phyloP scores from a whole-genome alignment of 1,140 invertebrate genomes.

The Grapholita molesta region DNA sequence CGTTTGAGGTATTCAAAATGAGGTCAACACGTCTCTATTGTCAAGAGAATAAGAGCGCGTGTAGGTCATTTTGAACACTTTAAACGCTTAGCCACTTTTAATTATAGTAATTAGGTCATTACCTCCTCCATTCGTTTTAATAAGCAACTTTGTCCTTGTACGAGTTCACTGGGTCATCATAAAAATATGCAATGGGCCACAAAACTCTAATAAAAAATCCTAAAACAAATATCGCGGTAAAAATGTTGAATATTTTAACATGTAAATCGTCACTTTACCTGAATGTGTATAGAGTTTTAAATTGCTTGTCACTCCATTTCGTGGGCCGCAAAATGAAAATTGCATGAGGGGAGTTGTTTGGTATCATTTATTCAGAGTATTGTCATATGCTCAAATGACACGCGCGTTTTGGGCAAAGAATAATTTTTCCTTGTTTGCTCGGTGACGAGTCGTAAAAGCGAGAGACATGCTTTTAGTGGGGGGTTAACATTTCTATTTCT shows the following conservation, averaged over 20 bases:
- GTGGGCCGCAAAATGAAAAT: conserved; percentile 2
- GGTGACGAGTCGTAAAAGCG: neutral
- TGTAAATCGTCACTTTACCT: neutral
- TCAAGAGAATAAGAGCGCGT: too few relatives aligned
- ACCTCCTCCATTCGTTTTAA: neutral
- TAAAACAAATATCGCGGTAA: neutral
- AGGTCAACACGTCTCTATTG: too few relatives aligned
- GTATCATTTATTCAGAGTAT: conserved; percentile 13
- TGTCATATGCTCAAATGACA: conserved; percentile 10
- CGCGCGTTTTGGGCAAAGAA: neutral
- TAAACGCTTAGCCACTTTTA: too few relatives aligned
- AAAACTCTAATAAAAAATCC: neutral
- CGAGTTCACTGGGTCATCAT: conserved; percentile 1
- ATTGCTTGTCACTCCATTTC: neutral
- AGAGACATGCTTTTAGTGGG: neutral
- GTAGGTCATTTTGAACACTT: too few relatives aligned
- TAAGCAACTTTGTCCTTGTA: conserved; percentile 2
- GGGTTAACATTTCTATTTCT: neutral
- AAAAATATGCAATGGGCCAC: neutral
- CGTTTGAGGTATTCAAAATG: too few relatives aligned
- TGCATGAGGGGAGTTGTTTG: neutral
- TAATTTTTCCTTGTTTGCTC: conserved; percentile 10
- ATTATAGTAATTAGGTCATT: neutral
- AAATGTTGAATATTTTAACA: neutral
- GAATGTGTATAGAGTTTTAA: neutral